Percentiles rank a stretch among this genome's conserved stretches.
Conservation (phyloP, 2,113 vertebrate genomes). For the Phasianus colchicus region DNA sequence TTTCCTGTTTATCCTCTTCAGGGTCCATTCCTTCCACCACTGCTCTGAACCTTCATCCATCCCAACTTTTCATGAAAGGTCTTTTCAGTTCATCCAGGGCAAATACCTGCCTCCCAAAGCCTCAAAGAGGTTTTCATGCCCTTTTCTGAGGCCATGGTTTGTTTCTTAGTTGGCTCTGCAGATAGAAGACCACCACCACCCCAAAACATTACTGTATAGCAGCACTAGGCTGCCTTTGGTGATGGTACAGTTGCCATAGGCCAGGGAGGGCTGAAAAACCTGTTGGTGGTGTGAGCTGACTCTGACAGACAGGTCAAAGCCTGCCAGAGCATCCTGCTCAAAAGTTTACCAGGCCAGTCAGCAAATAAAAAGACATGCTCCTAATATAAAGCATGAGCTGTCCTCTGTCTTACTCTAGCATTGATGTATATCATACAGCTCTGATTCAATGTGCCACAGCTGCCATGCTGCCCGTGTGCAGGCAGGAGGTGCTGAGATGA, state of each 20-base stretch:
- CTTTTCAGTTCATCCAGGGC: neutral
- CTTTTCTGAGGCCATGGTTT: neutral
- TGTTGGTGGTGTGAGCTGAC: neutral
- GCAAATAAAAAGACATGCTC: neutral
- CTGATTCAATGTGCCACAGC: rapidly evolving
- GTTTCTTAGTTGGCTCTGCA: neutral
- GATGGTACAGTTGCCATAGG: neutral
- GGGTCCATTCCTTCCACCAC: neutral
- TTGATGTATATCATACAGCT: neutral
- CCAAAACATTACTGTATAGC: neutral
- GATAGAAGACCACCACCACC: neutral
- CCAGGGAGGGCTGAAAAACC: neutral
- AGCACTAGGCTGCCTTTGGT: neutral
- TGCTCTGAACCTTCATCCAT: neutral
- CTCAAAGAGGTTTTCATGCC: neutral
- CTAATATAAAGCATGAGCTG: neutral
- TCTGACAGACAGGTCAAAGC: neutral
- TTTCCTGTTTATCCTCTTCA: slow-evolving; percentile 1
- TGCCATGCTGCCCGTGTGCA: rapidly evolving
- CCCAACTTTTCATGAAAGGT: neutral
- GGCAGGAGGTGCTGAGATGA: neutral
- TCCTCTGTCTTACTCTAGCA: neutral
- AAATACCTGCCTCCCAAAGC: neutral
- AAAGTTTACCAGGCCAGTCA: neutral
- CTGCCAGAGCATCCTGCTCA: neutral